Percentiles rank a stretch among this genome's conserved stretches.
phyloP scores from a whole-genome alignment of 2,797 vertebrate genomes.

The Borostomias antarcticus region DNA sequence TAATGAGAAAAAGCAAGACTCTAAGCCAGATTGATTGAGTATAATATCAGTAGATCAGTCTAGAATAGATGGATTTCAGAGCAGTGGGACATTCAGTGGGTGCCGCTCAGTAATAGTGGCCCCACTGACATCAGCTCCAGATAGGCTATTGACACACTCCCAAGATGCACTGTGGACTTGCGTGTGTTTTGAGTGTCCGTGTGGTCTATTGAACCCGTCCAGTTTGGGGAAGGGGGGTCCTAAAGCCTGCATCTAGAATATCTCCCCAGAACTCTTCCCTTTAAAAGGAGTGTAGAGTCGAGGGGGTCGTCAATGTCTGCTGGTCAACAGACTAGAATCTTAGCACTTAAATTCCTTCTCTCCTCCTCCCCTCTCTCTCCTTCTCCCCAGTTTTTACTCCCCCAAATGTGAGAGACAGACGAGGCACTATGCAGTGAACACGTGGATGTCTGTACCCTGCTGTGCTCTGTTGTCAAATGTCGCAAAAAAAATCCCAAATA shows the following conservation, averaged over 20 bases:
- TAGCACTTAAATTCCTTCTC: constrained; percentile 50
- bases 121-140: neutral
- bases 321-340: constrained; percentile 27
- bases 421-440: constrained; percentile 29
- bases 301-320: constrained; percentile 15
- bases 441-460: constrained; percentile 26
- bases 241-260: too few relatives aligned
- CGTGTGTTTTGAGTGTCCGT: constrained; percentile 1
- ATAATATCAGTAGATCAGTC: constrained; percentile 4
- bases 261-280: neutral
- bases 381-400: constrained; percentile 6
- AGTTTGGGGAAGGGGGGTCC: too few relatives aligned
- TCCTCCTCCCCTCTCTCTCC: neutral
- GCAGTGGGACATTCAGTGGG: neutral
- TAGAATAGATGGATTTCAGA: neutral
- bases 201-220: too few relatives aligned
- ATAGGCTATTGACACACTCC: neutral
- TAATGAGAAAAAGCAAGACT: neutral
- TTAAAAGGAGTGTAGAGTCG: neutral
- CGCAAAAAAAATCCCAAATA: constrained; percentile 46
- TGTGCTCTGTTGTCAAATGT: constrained; percentile 38
- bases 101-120: neutral
- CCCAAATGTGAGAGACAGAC: constrained; percentile 60
- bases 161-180: neutral
- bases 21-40: constrained; percentile 8